Evolutionary conservation across 1,140 invertebrate species (phyloP).

Genomic region (Portunus trituberculatus): DNA sequence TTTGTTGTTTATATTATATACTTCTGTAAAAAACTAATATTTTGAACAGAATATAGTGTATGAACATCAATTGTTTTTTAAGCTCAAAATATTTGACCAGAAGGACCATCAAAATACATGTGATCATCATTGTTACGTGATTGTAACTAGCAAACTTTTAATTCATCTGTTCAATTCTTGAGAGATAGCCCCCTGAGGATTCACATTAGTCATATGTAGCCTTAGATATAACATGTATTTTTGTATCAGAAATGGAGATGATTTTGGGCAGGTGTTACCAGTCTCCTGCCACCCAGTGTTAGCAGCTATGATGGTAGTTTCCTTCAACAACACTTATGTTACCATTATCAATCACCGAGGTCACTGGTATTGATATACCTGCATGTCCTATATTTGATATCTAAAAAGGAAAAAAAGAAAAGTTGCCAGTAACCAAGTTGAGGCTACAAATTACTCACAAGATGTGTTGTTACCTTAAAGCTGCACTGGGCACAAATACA

Average conservation of each 20-base stretch:
- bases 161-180: neutral
- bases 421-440: neutral
- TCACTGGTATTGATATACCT: neutral
- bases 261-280: neutral
- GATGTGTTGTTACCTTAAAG: slow-evolving; percentile 1
- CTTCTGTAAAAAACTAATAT: neutral
- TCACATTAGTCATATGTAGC: slow-evolving; percentile 52
- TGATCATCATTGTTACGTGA: neutral
- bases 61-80: neutral
- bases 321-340: neutral
- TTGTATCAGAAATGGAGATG: slow-evolving; percentile 37
- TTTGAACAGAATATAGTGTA: neutral
- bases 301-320: neutral
- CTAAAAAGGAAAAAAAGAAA: neutral
- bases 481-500: slow-evolving; percentile 37
- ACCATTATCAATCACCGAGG: neutral
- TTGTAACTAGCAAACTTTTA: neutral
- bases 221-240: slow-evolving; percentile 35
- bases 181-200: neutral
- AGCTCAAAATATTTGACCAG: neutral
- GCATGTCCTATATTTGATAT: neutral
- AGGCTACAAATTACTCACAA: neutral
- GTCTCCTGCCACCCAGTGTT: neutral
- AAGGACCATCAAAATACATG: neutral
- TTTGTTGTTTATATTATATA: neutral